A percentile compares a stretch with the other conserved stretches of the same genome.
phyloP scores from a whole-genome alignment of 23 tunicate genomes.

The Halocynthia roretzi region DNA sequence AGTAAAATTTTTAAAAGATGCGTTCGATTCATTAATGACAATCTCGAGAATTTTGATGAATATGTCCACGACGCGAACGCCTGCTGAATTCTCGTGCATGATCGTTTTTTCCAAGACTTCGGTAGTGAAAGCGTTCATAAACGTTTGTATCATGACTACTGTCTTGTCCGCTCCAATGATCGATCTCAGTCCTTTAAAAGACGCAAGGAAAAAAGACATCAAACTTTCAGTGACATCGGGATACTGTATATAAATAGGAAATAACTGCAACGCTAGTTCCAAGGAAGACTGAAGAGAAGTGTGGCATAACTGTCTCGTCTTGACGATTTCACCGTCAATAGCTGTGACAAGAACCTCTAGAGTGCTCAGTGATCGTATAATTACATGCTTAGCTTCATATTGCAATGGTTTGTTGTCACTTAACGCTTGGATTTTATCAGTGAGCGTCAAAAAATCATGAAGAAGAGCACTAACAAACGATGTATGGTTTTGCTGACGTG shows the following conservation, averaged over 20 bases:
- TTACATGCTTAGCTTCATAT: conserved; percentile 43
- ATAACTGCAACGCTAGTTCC: conserved; percentile 46
- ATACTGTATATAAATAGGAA: conserved; percentile 45
- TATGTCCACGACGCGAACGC: conserved; percentile 67
- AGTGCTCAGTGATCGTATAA: conserved; percentile 43
- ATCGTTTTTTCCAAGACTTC: conserved; percentile 58
- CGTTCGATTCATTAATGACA: conserved; percentile 49
- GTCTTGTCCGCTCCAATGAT: conserved; percentile 72
- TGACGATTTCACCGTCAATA: conserved; percentile 48
- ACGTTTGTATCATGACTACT: conserved; percentile 57
- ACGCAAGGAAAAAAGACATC: conserved; percentile 46
- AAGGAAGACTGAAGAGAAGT: conserved; percentile 35
- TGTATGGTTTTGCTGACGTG: conserved; percentile 35
- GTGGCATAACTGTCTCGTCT: conserved; percentile 60
- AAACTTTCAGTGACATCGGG: conserved; percentile 73
- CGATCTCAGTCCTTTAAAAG: conserved; percentile 49
- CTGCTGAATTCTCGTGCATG: conserved; percentile 71
- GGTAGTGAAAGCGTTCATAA: conserved; percentile 54
- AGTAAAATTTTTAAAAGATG: conserved; percentile 62
- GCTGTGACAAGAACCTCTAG: conserved; percentile 61
- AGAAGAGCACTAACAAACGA: conserved; percentile 52
- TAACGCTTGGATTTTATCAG: conserved; percentile 5
- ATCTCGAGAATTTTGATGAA: conserved; percentile 15
- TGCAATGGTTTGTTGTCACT: not conserved
- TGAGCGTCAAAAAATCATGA: conserved; percentile 38